Base-by-base conservation (phyloP, 2,797 vertebrate genomes). In the Mareca penelope region DNA sequence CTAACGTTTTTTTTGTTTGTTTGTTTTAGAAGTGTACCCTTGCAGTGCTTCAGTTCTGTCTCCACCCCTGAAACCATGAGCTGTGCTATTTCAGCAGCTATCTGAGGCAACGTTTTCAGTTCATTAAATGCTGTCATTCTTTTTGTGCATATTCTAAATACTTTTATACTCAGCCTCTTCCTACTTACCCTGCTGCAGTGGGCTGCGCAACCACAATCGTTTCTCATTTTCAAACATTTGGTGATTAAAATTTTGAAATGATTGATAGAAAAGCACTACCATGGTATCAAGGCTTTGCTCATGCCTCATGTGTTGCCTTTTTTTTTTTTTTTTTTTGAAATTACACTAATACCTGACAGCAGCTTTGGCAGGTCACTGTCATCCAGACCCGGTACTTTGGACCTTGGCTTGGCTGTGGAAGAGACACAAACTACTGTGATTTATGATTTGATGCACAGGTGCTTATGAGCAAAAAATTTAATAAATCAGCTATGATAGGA, bases 401-500 rank as follows among this genome's bases (percentile, higher is more conserved):
- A 29, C n/a, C 56, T 73, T 53, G 67, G 7, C 53, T 67, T 67
- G 42, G 23, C 35, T 85, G 42, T 59, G 35, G 31, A 72, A 80
- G 63, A 80, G 15, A 19, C 31, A 89, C 31, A 82, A 76, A 57
- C 35, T 63, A 28, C 23, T 73, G 22, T 61, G 37, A 76, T 52
- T 72, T 79, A 63, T 21, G 53, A 16, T 72, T 80, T 70, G 18
- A 44, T n/a, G 12, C 15, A 29, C 18, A 39, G 52, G 31, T 5
- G 17, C 46, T 75, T 65, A 33, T 24, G 44, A 33, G 44, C 28
- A 88, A 85, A 91, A 81, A 48, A 19, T n/a, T 33, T 71, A 40
- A 91, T 63, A 91, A 87, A 89, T 39, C 35, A 48, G 12, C 26
- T 33, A 53, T 73, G 26, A n/a, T 70, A 80, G 73, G 52, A 76